Evolutionary conservation across 2,797 vertebrate genomes (phyloP).

Genomic region (Siniperca undulata): DNA sequence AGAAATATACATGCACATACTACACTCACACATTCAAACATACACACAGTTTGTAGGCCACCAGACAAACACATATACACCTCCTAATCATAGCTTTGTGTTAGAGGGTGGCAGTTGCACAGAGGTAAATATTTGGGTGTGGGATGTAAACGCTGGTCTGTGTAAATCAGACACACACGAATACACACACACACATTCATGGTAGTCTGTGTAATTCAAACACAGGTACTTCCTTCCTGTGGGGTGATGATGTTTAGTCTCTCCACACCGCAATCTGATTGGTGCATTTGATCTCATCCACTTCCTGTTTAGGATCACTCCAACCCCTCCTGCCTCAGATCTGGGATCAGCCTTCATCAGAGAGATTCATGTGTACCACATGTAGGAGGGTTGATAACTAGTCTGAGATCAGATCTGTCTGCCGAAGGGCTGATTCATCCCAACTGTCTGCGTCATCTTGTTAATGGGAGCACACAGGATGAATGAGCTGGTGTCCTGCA

Average conservation of each 20-base stretch:
- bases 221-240: constrained; percentile 86
- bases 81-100: constrained; percentile 75
- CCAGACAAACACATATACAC: constrained; percentile 66
- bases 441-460: constrained; percentile 47
- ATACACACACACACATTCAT: constrained; percentile 29
- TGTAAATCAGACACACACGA: constrained; percentile 64
- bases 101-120: constrained; percentile 73
- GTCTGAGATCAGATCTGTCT: constrained; percentile 59
- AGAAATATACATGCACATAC: constrained; percentile 38
- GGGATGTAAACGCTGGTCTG: constrained; percentile 78
- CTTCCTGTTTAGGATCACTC: constrained; percentile 72
- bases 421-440: constrained; percentile 57
- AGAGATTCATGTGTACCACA: constrained; percentile 29
- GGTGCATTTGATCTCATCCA: constrained; percentile 80
- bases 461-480: constrained; percentile 13
- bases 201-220: constrained; percentile 80
- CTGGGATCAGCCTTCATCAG: constrained; percentile 60
- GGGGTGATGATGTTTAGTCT: constrained; percentile 89
- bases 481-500: constrained; percentile 22
- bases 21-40: constrained; percentile 37
- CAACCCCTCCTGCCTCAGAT: constrained; percentile 51
- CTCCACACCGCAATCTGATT: constrained; percentile 78
- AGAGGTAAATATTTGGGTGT: constrained; percentile 83
- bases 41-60: constrained; percentile 50
- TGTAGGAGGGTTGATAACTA: constrained; percentile 61